A percentile compares a stretch with the other conserved stretches of the same genome.
These are phyloP conservation scores for Cheirogaleus major DNA, from an alignment of 2,797 vertebrate species.

Conservation along the genomic window DNA sequence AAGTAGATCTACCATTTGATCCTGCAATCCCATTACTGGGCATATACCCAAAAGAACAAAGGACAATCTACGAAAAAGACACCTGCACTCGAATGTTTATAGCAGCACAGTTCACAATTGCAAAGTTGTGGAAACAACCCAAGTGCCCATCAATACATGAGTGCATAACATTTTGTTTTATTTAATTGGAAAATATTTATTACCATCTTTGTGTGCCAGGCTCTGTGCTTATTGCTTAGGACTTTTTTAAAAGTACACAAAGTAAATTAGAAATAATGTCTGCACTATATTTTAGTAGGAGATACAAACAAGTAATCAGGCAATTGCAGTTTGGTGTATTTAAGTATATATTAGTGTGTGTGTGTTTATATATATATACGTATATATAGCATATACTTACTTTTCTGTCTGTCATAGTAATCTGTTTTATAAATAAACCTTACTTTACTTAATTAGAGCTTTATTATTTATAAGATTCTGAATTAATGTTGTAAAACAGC, in stretches of 20 bases:
- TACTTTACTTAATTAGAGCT: not conserved
- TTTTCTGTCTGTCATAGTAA: not conserved
- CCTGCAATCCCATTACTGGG: too few species aligned
- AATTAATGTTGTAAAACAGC: not conserved
- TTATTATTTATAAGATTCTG: not conserved
- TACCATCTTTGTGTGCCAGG: not conserved
- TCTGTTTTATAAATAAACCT: not conserved
- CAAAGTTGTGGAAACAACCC: too few species aligned
- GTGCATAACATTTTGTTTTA: not conserved
- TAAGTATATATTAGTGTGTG: too few species aligned
- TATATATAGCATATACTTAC: not conserved
- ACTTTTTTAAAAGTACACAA: too few species aligned
- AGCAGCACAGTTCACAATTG: too few species aligned
- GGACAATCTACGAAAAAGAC: too few species aligned
- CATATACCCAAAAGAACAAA: too few species aligned
- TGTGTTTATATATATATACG: too few species aligned
- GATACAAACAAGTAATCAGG: not conserved
- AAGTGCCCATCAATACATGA: too few species aligned
- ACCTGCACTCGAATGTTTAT: too few species aligned
- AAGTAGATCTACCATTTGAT: too few species aligned
- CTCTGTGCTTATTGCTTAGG: not conserved
- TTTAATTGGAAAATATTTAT: not conserved
- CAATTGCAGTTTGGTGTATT: not conserved
- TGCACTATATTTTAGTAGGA: not conserved
- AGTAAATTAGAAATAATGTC: too few species aligned